Base-by-base conservation (phyloP, 2,113 vertebrate genomes). In the Myanophis thanlyinensis region DNA sequence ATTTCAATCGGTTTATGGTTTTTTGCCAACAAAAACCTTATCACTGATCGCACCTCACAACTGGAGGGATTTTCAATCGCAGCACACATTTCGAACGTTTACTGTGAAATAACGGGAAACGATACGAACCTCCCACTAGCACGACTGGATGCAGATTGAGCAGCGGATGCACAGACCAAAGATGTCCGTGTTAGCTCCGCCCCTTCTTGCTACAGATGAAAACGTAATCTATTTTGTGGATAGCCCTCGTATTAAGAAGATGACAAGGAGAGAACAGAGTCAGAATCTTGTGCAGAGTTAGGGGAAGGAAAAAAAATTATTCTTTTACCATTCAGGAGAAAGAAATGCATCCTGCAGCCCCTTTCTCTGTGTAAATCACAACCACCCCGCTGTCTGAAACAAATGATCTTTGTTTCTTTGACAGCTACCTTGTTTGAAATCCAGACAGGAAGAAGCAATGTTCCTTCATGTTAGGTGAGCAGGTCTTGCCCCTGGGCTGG, bases 401-500 rank as follows among this genome's bases (percentile, higher is more conserved):
- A 89, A 89, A 85, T 53, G 52, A 52, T n/a, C 95, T 92, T 94
- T 92, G 86, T 8, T 94, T 87, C 90, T 30, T 92, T 47, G 73
- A 92, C 92, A 94, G 54, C 93, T 92, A 92, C 93, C 73, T 62
- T 49, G 86, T 13, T 90, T 93, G 89, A n/a, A 27, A 44, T 80
- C 18, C n/a, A 80, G 67, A 40, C n/a, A 80, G n/a, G 15, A 18
- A 40, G n/a, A 40, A 40, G 67, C 67, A 20, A 40, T 18, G n/a
- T 7, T 20, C 20, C n/a, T 40, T 92, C 90, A 35, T 91, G 94
- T 44, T 54, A 85, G 92, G 94, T 93, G 94, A 91, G 93, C 51
- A 94, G 95, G 95, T 92, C 92, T 93, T 94, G 88, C 92, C 93
- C 93, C 93, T 93, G 86, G 90, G 20, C 86, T 91, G 91, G 90